Base-by-base conservation (phyloP, 2,888 invertebrate genomes). In the Luffia ferchaultella region DNA sequence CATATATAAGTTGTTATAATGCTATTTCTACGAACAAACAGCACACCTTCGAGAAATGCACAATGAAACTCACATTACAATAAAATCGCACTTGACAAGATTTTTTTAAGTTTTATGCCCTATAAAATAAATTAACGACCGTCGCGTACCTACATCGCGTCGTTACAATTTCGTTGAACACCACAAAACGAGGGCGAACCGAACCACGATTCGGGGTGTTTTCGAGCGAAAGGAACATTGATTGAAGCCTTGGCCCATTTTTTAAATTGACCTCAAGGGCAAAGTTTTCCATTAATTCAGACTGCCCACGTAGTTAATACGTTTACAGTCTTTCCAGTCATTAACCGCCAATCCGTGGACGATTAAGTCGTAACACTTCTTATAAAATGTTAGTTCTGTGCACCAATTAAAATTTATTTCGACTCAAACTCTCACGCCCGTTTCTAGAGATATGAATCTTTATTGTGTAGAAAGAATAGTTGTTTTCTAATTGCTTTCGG, bases 251-350 rank as follows among this genome's bases (percentile, higher is more conserved):
- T 54, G 54, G 54, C 56, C 58, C 56, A 61, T 60, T 44, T 63
- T 53, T 56, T 53, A 52, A 51, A 49, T 47, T 56, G 51, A 48
- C 50, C 51, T 54, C 30, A 30, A 30, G 12, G 30, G 30, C 45
- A 16, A 17, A 19, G 20, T 18, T 45, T 47, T 47, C 16, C 16
- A n/a, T 9, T 20, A n/a, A 52, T 52, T 50, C 42, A 46, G 52
- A 76, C 76, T 76, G 65, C 75, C 74, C 74, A 73, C 73, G 74
- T 65, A 55, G 75, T 68, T 68, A 69, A 71, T 73, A 62, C 64
- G 60, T 72, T 73, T 73, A 74, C 70, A 68, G 73, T 69, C 74
- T 78, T 78, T 75, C 72, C 77, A 78, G 76, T 77, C 77, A 78
- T 82, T 79, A 76, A 75, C 71, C 68, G 68, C 66, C 73, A 75